A percentile compares a stretch with the other conserved stretches of the same genome.
phyloP scores from a whole-genome alignment of 1,140 invertebrate genomes.

The Papilio aristodemus region DNA sequence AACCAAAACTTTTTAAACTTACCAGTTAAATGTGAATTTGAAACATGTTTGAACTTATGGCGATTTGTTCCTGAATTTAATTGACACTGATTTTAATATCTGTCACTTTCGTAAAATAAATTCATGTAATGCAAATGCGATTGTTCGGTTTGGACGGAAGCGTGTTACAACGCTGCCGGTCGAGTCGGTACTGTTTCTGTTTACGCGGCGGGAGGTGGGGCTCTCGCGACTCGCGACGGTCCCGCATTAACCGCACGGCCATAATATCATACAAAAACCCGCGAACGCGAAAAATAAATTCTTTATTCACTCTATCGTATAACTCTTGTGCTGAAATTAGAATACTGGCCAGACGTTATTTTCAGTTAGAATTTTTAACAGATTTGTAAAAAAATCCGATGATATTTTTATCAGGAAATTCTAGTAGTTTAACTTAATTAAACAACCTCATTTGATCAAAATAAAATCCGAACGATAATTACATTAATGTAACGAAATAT shows the following conservation, averaged over 20 bases:
- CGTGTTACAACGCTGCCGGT: constrained; percentile 13
- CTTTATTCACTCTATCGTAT: not conserved
- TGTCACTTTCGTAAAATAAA: constrained; percentile 19
- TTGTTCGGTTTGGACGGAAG: constrained; percentile 5
- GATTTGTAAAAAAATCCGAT: too few relatives aligned
- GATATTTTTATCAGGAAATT: too few relatives aligned
- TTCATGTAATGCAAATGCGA: not conserved
- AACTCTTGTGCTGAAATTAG: not conserved
- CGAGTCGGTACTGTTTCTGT: constrained; percentile 26
- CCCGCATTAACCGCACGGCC: constrained; percentile 20
- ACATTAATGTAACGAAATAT: too few relatives aligned
- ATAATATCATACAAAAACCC: constrained; percentile 15
- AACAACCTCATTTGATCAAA: too few relatives aligned
- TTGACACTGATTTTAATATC: not conserved
- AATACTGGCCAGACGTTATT: constrained; percentile 1
- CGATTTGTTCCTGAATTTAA: not conserved
- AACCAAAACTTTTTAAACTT: constrained; percentile 42
- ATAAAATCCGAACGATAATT: too few relatives aligned
- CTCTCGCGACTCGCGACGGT: not conserved
- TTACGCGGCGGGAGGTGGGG: constrained; percentile 17
- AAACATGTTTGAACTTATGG: not conserved
- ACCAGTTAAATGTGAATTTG: not conserved
- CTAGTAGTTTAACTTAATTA: too few relatives aligned
- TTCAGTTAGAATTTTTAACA: too few relatives aligned
- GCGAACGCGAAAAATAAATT: constrained; percentile 19